Percentiles rank a stretch among this genome's conserved stretches.
phyloP scores from a whole-genome alignment of 2,888 invertebrate genomes.

The Mythimna pallens region DNA sequence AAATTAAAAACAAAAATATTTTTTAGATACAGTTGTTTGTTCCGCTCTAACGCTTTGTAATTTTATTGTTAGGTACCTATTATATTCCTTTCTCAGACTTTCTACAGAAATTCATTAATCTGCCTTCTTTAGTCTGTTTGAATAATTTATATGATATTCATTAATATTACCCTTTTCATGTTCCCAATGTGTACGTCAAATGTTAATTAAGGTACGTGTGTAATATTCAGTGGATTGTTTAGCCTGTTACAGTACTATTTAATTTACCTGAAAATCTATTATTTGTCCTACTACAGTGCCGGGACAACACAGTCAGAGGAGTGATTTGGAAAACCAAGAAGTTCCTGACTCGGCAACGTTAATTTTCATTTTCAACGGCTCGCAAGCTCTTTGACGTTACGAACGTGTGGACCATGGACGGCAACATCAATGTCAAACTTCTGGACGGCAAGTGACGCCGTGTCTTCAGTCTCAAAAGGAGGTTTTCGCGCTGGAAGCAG shows the following conservation, averaged over 20 bases:
- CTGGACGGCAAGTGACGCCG: no score
- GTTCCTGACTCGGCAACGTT: no score
- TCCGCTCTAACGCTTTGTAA: slow-evolving; percentile 1
- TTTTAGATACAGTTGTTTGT: neutral
- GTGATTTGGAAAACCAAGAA: no score
- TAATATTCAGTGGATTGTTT: slow-evolving; percentile 62
- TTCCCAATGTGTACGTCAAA: slow-evolving; percentile 59
- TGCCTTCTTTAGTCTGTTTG: slow-evolving; percentile 49
- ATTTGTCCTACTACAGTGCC: neutral
- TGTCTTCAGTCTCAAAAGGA: no score
- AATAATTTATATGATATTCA: slow-evolving; percentile 61
- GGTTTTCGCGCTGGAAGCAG: no score
- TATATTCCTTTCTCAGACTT: slow-evolving; percentile 19
- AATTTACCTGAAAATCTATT: slow-evolving; percentile 4
- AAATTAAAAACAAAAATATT: neutral
- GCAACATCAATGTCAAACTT: no score
- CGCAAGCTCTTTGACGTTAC: no score
- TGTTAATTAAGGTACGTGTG: slow-evolving; percentile 63
- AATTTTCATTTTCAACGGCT: no score
- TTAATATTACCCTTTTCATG: slow-evolving; percentile 66
- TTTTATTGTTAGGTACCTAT: neutral
- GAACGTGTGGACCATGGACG: no score
- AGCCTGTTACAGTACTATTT: slow-evolving; percentile 33
- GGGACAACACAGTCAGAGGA: no score
- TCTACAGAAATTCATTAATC: slow-evolving; percentile 53